These are phyloP conservation scores for Liopterus haemorrhoidalis DNA, from an alignment of 2,888 invertebrate species.

Conservation along the genomic window DNA sequence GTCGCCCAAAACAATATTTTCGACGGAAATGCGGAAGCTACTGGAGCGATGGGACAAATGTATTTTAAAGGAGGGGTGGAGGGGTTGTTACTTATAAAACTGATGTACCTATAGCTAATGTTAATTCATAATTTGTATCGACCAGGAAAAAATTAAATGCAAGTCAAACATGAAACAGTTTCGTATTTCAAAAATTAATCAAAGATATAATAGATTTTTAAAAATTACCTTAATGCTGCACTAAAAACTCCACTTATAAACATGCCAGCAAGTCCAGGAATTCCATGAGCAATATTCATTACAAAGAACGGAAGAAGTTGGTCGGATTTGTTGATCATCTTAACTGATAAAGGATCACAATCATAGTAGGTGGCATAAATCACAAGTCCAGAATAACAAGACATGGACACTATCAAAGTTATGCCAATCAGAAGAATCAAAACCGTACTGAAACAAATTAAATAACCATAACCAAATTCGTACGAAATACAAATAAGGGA, in stretches of 20 bases:
- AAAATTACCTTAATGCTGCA: conserved; percentile 69
- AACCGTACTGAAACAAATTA: conserved; percentile 56
- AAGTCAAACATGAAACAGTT: background rate
- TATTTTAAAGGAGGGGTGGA: too few relatives aligned
- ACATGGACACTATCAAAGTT: conserved; percentile 64
- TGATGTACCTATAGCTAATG: too few relatives aligned
- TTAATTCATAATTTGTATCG: too few relatives aligned
- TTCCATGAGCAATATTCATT: conserved; percentile 66
- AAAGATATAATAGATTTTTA: conserved; percentile 3
- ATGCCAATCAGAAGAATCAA: conserved; percentile 74
- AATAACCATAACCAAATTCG: background rate
- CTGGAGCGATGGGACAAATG: too few relatives aligned
- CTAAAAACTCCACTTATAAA: conserved; percentile 84
- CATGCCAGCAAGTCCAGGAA: conserved; percentile 76
- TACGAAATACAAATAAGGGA: too few relatives aligned
- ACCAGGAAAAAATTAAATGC: too few relatives aligned
- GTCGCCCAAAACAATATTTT: too few relatives aligned
- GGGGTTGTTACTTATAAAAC: too few relatives aligned
- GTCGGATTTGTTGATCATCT: conserved; percentile 63
- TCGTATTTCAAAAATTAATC: conserved; percentile 1
- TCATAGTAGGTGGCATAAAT: conserved; percentile 78
- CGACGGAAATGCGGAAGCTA: too few relatives aligned
- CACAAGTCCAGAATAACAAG: conserved; percentile 78
- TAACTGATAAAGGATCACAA: conserved; percentile 78
- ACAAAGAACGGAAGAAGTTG: conserved; percentile 76